A percentile compares a stretch with the other conserved stretches of the same genome.
Conservation (phyloP, 2,797 vertebrate genomes). For the Chaunax sp. region DNA sequence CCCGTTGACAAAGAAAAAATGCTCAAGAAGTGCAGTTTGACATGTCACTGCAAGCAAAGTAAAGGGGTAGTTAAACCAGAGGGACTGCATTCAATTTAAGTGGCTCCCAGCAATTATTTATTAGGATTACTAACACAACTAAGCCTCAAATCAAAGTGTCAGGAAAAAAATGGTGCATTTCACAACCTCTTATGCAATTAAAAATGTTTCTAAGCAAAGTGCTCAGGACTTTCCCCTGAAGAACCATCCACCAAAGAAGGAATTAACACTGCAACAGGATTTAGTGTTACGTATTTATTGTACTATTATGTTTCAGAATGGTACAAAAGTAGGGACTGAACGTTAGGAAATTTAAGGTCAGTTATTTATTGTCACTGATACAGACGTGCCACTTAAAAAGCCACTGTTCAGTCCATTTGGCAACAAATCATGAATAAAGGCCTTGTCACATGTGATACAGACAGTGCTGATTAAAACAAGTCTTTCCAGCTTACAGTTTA, state of each 20-base stretch:
- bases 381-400: conserved; percentile 58
- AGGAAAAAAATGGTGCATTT: too few species aligned
- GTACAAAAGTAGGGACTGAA: conserved; percentile 74
- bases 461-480: conserved; percentile 37
- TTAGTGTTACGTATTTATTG: conserved; percentile 69
- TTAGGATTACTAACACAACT: too few species aligned
- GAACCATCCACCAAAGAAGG: not conserved
- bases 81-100: too few species aligned
- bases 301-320: conserved; percentile 69
- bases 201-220: not conserved
- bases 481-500: conserved; percentile 24
- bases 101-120: too few species aligned
- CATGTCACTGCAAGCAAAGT: too few species aligned
- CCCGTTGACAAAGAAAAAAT: too few species aligned
- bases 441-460: conserved; percentile 40
- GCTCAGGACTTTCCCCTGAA: not conserved
- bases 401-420: conserved; percentile 56
- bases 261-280: not conserved
- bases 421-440: conserved; percentile 58
- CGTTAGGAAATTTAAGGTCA: conserved; percentile 61
- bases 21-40: too few species aligned
- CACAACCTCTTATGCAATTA: too few species aligned
- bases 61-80: too few species aligned
- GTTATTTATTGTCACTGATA: conserved; percentile 34
- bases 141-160: too few species aligned